phyloP scores from a whole-genome alignment of 1,140 invertebrate genomes.

The Zaprionus ghesquierei region DNA sequence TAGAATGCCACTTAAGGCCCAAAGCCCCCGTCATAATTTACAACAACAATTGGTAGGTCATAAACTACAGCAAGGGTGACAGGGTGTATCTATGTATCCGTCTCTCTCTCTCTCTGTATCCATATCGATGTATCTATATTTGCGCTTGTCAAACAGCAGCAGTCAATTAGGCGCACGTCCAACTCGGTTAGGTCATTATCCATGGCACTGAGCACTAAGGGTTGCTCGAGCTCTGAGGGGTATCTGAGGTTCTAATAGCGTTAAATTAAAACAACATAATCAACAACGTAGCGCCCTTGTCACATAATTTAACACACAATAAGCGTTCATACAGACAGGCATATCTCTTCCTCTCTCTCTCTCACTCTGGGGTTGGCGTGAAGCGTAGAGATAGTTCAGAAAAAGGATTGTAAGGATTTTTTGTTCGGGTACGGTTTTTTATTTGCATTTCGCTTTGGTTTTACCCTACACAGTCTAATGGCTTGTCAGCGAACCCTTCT shows the following conservation, averaged over 20 bases:
- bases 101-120: slow-evolving; percentile 13
- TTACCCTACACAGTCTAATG: slow-evolving; percentile 33
- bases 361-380: slow-evolving; percentile 5
- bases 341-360: background rate
- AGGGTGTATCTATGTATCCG: slow-evolving; percentile 23
- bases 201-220: slow-evolving; percentile 26
- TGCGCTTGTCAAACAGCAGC: slow-evolving; percentile 77
- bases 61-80: slow-evolving; percentile 46
- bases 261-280: slow-evolving; percentile 82
- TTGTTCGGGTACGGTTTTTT: slow-evolving; percentile 33
- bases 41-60: slow-evolving; percentile 26
- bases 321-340: background rate
- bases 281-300: slow-evolving; percentile 63
- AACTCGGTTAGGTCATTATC: slow-evolving; percentile 40
- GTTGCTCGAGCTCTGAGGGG: slow-evolving; percentile 31
- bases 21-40: slow-evolving; percentile 40
- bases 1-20: slow-evolving; percentile 40
- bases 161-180: slow-evolving; percentile 71
- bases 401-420: slow-evolving; percentile 45
- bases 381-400: slow-evolving; percentile 36
- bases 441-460: slow-evolving; percentile 78
- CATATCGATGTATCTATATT: slow-evolving; percentile 42
- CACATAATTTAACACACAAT: slow-evolving; percentile 61
- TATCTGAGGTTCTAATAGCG: slow-evolving; percentile 65
- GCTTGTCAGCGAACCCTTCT: slow-evolving; percentile 8